Percentiles rank a stretch among this genome's conserved stretches.
These are phyloP conservation scores for Platycercus adscitus DNA, from an alignment of 2,113 vertebrate genomes.

Conservation along the genomic window DNA sequence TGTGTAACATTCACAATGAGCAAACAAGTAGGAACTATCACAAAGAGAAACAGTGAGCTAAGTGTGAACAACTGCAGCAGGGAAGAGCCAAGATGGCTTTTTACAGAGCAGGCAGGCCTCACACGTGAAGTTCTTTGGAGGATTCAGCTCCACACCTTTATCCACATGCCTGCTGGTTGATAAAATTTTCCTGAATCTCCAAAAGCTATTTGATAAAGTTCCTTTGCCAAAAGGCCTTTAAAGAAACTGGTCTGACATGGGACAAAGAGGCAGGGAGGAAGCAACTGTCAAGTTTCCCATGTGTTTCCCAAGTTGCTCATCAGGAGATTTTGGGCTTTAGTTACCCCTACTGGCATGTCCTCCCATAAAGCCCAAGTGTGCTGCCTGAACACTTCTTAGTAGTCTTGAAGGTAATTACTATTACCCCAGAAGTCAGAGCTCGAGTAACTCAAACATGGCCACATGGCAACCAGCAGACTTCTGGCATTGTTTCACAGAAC, in stretches of 20 bases:
- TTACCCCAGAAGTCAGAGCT: background rate
- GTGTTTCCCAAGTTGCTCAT: background rate
- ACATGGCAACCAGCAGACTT: background rate
- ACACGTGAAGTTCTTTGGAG: background rate
- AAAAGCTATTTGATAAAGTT: background rate
- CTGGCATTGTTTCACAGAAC: background rate
- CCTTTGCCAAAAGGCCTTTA: background rate
- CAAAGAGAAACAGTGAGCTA: background rate
- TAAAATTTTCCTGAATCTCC: background rate
- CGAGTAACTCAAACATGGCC: background rate
- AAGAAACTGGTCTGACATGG: background rate
- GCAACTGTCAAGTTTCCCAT: background rate
- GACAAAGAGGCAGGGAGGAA: background rate
- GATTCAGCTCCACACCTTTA: background rate
- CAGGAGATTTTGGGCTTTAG: background rate
- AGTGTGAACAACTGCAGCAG: background rate
- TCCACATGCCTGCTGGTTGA: background rate
- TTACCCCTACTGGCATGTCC: background rate
- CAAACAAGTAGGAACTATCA: background rate
- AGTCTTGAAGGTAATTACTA: background rate
- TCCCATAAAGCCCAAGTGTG: background rate
- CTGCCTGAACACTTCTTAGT: background rate
- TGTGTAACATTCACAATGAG: background rate
- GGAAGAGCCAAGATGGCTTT: background rate
- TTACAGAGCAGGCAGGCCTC: background rate